Evolutionary conservation across 2,113 vertebrate genomes (phyloP).

Genomic region (Tiliqua scincoides): DNA sequence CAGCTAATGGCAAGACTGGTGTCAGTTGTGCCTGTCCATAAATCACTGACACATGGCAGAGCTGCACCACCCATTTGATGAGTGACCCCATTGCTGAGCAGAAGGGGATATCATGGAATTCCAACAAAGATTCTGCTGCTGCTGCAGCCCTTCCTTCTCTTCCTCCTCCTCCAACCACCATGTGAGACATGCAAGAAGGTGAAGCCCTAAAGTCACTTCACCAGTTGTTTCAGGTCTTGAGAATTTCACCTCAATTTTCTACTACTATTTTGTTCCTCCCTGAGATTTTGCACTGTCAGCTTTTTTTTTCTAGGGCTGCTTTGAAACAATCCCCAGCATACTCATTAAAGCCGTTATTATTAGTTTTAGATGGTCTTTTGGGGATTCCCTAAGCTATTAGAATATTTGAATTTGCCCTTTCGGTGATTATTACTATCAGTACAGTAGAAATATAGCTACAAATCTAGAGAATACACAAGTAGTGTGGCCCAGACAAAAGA

Average conservation of each 20-base stretch:
- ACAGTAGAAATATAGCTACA: background rate
- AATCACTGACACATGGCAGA: too few relatives aligned
- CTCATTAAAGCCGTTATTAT: slow-evolving; percentile 27
- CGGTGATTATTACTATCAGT: slow-evolving; percentile 17
- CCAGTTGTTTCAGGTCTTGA: background rate
- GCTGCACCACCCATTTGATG: too few relatives aligned
- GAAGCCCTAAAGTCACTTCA: background rate
- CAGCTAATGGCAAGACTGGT: too few relatives aligned
- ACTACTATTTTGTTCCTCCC: background rate
- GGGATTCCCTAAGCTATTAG: background rate
- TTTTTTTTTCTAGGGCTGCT: background rate
- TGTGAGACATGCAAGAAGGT: background rate
- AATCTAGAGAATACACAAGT: slow-evolving; percentile 10
- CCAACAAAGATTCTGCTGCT: too few relatives aligned
- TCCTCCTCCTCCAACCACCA: background rate
- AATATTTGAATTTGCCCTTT: slow-evolving; percentile 3
- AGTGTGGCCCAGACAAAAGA: background rate
- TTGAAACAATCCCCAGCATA: background rate
- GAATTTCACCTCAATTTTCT: background rate
- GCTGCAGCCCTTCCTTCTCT: background rate
- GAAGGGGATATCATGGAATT: too few relatives aligned
- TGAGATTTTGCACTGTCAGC: background rate
- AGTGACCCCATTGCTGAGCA: too few relatives aligned
- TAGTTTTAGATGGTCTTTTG: slow-evolving; percentile 20
- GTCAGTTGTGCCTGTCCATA: too few relatives aligned